A percentile compares a stretch with the other conserved stretches of the same genome.
These are phyloP conservation scores for Poecile atricapillus DNA, from an alignment of 2,113 vertebrate species.

Conservation along the genomic window DNA sequence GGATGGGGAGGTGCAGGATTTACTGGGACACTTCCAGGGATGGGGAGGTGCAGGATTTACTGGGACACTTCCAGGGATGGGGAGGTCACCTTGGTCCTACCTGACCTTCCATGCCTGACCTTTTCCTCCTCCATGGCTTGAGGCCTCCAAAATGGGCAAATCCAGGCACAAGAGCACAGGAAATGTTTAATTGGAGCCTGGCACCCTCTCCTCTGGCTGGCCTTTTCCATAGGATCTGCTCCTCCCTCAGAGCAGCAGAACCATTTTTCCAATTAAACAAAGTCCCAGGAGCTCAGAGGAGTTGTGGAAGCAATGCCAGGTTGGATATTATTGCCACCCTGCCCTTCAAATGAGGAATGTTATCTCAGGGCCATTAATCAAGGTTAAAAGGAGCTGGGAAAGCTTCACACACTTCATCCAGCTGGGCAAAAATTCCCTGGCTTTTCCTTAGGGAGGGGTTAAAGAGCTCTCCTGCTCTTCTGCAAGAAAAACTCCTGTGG, in stretches of 20 bases:
- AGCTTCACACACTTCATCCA: not conserved
- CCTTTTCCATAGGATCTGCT: not conserved
- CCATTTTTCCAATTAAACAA: not conserved
- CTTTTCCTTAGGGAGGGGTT: not conserved
- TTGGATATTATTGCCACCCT: not conserved
- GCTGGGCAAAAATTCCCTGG: not conserved
- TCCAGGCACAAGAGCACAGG: not conserved
- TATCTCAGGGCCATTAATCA: not conserved
- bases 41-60: not conserved
- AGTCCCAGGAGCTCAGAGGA: not conserved
- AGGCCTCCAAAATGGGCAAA: not conserved
- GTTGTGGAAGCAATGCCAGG: not conserved
- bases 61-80: not conserved
- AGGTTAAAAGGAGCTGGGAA: not conserved
- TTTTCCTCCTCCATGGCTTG: accelerated
- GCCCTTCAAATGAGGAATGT: not conserved
- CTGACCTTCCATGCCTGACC: not conserved
- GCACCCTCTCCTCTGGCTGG: not conserved
- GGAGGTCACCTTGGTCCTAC: not conserved
- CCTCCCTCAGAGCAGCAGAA: not conserved
- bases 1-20: not conserved
- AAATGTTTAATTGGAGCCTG: not conserved
- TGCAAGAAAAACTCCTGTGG: not conserved
- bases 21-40: not conserved
- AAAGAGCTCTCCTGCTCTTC: not conserved